Conservation (phyloP, 2,797 vertebrate species). For the Sebastiscus albofasciatus region DNA sequence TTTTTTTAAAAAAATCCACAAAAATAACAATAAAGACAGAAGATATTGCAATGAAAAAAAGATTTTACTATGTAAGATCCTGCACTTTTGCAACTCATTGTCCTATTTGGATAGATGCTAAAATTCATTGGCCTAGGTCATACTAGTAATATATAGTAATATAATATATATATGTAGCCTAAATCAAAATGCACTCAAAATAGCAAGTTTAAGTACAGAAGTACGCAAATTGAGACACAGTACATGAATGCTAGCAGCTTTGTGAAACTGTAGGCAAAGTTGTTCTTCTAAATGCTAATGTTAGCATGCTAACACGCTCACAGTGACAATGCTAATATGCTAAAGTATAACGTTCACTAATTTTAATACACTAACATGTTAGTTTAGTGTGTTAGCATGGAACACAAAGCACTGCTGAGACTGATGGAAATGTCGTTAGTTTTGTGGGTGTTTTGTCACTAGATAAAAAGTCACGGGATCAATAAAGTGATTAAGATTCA, state of each 20-base stretch:
- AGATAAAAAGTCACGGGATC: background rate
- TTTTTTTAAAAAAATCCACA: too few species aligned
- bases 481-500: background rate
- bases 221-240: too few species aligned
- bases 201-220: too few species aligned
- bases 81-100: background rate
- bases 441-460: background rate
- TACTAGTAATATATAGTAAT: too few species aligned
- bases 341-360: background rate
- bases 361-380: background rate
- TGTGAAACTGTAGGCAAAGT: background rate
- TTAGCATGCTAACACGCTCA: background rate
- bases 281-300: background rate
- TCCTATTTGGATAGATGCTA: background rate
- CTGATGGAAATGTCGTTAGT: background rate
- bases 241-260: background rate
- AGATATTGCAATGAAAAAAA: background rate
- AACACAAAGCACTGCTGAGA: background rate
- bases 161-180: too few species aligned
- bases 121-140: background rate
- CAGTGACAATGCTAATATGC: background rate
- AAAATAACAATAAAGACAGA: background rate
- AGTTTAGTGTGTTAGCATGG: background rate
- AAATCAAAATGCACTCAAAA: background rate
- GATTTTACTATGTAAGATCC: too few species aligned